Evolutionary conservation across 2,113 vertebrate genomes (phyloP).

Genomic region (Canis aureus): DNA sequence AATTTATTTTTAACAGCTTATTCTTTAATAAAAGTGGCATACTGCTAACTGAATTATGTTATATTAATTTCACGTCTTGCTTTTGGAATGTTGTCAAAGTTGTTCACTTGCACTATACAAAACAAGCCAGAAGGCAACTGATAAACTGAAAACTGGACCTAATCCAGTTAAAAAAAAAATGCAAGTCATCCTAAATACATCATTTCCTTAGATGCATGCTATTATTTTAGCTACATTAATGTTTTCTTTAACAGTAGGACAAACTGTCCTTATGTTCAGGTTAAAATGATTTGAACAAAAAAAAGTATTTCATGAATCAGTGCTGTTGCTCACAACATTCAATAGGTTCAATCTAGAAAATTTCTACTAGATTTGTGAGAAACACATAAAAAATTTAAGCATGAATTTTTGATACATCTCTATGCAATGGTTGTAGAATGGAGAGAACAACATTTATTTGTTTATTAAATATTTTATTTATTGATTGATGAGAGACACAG

Average conservation of each 20-base stretch:
- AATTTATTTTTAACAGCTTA: background rate
- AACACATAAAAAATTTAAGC: background rate
- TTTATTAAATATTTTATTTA: no score
- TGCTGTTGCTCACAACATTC: background rate
- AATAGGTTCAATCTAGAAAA: background rate
- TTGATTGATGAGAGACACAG: no score
- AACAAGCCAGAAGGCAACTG: background rate
- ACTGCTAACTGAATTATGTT: background rate
- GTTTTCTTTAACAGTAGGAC: background rate
- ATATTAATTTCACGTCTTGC: background rate
- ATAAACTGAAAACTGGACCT: background rate
- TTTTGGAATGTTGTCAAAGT: slow-evolving; percentile 42
- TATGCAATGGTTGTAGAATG: background rate
- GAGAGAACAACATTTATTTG: background rate
- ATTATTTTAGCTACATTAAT: slow-evolving; percentile 42
- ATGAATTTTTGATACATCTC: background rate
- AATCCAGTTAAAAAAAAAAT: slow-evolving; percentile 4
- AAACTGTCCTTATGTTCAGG: background rate
- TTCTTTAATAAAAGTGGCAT: background rate
- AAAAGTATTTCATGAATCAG: background rate
- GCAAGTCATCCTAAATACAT: background rate
- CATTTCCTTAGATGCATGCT: background rate
- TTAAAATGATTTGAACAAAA: background rate
- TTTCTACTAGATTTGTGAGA: background rate
- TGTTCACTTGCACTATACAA: background rate